phyloP scores from a whole-genome alignment of 2,113 vertebrate species.

The Chaetura pelagica region DNA sequence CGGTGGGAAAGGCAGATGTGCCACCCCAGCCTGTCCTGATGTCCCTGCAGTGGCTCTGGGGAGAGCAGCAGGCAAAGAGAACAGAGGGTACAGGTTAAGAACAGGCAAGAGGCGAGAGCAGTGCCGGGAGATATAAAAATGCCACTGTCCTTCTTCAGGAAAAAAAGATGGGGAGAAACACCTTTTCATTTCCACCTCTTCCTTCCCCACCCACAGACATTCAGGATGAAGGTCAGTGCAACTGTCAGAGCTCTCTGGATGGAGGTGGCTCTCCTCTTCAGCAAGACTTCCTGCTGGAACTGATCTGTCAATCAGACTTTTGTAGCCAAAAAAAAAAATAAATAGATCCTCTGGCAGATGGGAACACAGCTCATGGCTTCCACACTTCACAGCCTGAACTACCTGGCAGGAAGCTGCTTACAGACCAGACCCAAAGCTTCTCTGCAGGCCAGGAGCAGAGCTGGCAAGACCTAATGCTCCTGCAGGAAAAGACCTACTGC shows the following conservation, averaged over 20 bases:
- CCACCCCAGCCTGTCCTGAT: slow-evolving; percentile 43
- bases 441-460: slow-evolving; percentile 11
- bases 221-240: neutral
- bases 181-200: neutral
- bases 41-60: neutral
- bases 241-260: neutral
- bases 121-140: neutral
- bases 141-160: neutral
- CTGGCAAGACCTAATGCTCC: neutral
- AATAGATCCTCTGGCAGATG: neutral
- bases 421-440: neutral
- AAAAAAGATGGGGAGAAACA: neutral
- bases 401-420: slow-evolving; percentile 32
- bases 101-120: neutral
- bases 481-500: neutral
- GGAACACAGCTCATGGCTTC: neutral
- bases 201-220: neutral
- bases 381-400: slow-evolving; percentile 9
- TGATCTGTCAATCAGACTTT: slow-evolving; percentile 8
- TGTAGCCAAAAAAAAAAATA: neutral
- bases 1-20: slow-evolving; percentile 2
- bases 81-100: neutral
- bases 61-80: neutral
- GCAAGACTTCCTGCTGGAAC: neutral
- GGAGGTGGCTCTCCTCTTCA: neutral